Conservation (phyloP, 2,113 vertebrate genomes). For the Rhadina sibilatrix region DNA sequence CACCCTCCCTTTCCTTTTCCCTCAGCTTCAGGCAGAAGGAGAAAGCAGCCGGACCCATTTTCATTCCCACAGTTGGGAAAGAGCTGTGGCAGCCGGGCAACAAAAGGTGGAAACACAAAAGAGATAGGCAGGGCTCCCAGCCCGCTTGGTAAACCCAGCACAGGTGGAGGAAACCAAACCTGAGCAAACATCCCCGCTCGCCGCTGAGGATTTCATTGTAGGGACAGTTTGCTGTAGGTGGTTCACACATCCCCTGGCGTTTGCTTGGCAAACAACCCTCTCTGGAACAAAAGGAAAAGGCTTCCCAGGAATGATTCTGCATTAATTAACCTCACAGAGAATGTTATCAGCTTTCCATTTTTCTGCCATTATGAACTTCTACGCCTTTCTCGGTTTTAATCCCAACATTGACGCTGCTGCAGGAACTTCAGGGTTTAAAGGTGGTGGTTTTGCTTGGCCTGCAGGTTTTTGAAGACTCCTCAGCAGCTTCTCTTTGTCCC, state of each 20-base stretch:
- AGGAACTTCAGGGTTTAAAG: background rate
- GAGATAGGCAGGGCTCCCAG: slow-evolving; percentile 28
- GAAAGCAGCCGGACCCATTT: slow-evolving; percentile 5
- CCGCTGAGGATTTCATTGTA: slow-evolving; percentile 36
- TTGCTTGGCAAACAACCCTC: slow-evolving; percentile 63
- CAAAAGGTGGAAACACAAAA: slow-evolving; percentile 32
- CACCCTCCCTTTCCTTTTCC: background rate
- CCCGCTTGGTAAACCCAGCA: slow-evolving; percentile 69
- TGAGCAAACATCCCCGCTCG: slow-evolving; percentile 65
- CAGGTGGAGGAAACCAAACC: slow-evolving; percentile 72
- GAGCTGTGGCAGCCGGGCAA: slow-evolving; percentile 32
- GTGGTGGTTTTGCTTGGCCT: background rate
- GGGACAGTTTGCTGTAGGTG: slow-evolving; percentile 70
- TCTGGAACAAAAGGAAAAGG: slow-evolving; percentile 34
- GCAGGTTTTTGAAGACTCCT: background rate
- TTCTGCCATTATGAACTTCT: background rate
- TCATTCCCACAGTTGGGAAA: background rate
- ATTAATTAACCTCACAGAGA: slow-evolving; percentile 33
- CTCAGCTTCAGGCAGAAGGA: background rate
- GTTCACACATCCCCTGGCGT: slow-evolving; percentile 38
- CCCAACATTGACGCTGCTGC: background rate
- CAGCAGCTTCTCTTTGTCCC: background rate
- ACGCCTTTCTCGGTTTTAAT: background rate
- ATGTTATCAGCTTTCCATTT: background rate
- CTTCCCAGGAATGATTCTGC: background rate